Base-by-base conservation (phyloP, 2,797 vertebrate genomes). In the Hozukius guyotensis region DNA sequence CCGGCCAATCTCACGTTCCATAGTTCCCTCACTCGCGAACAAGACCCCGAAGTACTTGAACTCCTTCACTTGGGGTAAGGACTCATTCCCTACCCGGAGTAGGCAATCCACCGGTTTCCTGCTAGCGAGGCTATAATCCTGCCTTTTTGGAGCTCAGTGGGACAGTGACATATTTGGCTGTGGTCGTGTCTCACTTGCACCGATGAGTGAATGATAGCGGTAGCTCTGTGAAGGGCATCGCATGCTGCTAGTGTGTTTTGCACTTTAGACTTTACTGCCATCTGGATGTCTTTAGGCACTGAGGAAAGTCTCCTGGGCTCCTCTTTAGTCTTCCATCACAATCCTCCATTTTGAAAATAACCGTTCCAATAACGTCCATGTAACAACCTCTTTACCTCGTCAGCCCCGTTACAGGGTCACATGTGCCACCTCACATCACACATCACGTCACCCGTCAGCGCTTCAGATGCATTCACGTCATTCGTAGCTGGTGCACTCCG, bases 391-490 rank as follows among this genome's bases (percentile, higher is more conserved):
- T 29, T 25, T 3, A 72, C 71, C 34, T 75, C 7, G 4, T 52
- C 56, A 18, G 36, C 27, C 8, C 8, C 25, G 34, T 62, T 27
- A 14, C 18, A 29, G 3, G 31, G 57, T 65, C 59, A n/a, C n/a
- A 18, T 34, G 63, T 5, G 24, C 1, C 5, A 65, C 55, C 61
- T 72, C 29, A 7, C 8, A 12, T 22, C 61, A 32, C 18, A 20
- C 29, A 20, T 13, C 20, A 34, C 63, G 46, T 69, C 22, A 36
- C 36, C 36, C 24, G 10, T 12, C 24, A 32, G 16, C 18, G 29
- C 32, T 52, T 56, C 22, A 71, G 29, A 57, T 29, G 49, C 68
- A 46, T 62, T 73, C 60, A 22, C n/a, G n/a, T 84, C 66, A 75
- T 64, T 32, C 66, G 0, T 3, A 84, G 62, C 66, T 75, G 62